phyloP scores from a whole-genome alignment of 2,888 invertebrate species.

The Campoplex capitator region DNA sequence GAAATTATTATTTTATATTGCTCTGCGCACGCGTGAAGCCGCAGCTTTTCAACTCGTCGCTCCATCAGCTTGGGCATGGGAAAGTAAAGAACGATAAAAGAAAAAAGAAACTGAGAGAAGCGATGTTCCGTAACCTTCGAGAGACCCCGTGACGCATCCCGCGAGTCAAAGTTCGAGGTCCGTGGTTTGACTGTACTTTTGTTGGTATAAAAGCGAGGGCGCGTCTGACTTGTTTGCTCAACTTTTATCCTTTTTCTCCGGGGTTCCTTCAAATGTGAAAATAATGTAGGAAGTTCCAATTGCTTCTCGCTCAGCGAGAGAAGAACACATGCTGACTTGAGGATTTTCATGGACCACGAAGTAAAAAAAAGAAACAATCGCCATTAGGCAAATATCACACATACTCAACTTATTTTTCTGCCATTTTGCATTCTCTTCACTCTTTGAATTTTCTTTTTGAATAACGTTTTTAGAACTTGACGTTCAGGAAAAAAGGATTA shows the following conservation, averaged over 20 bases:
- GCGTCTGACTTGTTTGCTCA: constrained; percentile 12
- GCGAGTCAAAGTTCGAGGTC: constrained; percentile 51
- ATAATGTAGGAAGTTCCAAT: constrained; percentile 15
- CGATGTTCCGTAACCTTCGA: constrained; percentile 24
- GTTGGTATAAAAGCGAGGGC: constrained; percentile 2
- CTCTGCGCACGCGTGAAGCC: constrained; percentile 37
- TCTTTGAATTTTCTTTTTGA: not conserved
- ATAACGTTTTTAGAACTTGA: not conserved
- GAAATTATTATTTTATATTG: constrained; percentile 74
- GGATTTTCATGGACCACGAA: constrained; percentile 32
- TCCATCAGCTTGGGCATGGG: constrained; percentile 61
- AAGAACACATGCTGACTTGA: constrained; percentile 8
- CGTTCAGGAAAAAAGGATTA: not conserved
- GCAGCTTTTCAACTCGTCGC: constrained; percentile 61
- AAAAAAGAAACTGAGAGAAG: not conserved
- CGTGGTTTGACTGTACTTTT: constrained; percentile 31
- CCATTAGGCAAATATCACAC: not conserved
- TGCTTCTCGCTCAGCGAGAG: constrained; percentile 8
- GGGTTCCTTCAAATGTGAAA: constrained; percentile 5
- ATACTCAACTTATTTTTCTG: not conserved
- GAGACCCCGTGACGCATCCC: constrained; percentile 24
- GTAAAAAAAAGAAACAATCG: constrained; percentile 15
- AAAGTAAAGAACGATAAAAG: constrained; percentile 33
- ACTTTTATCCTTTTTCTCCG: constrained; percentile 22
- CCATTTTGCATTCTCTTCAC: not conserved